Conservation (phyloP, 2,113 vertebrate genomes). For the Neolamprologus sp. region DNA sequence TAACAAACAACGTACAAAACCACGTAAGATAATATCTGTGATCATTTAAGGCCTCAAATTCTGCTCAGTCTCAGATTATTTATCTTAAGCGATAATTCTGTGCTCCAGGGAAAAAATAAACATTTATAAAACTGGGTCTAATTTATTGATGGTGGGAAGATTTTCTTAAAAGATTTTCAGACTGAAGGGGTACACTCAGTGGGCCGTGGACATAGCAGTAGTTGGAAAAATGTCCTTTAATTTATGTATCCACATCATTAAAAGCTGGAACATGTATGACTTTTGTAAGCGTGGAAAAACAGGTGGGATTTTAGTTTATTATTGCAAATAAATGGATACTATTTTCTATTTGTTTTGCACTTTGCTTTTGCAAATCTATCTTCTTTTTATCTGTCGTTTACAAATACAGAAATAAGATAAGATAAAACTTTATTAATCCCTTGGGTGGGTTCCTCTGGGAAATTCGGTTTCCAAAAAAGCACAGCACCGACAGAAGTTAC, state of each 20-base stretch:
- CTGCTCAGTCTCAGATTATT: background rate
- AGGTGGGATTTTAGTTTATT: background rate
- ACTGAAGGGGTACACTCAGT: rapidly evolving
- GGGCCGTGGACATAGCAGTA: background rate
- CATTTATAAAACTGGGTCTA: background rate
- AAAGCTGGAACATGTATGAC: too few relatives aligned
- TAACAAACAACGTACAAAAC: background rate
- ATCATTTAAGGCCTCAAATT: rapidly evolving
- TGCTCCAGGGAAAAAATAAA: too few relatives aligned
- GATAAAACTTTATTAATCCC: too few relatives aligned
- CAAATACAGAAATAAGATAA: background rate
- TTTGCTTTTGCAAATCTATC: background rate
- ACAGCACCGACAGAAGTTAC: too few relatives aligned
- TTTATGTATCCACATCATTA: too few relatives aligned
- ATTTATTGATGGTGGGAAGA: background rate
- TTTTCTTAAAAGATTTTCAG: background rate
- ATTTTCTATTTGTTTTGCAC: background rate
- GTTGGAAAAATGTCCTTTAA: background rate
- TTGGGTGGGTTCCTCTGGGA: too few relatives aligned
- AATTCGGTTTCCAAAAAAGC: too few relatives aligned
- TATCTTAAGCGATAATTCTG: background rate
- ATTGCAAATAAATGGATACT: background rate
- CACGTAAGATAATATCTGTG: background rate
- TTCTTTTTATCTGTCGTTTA: background rate
- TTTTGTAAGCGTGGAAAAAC: rapidly evolving